Conservation (phyloP, 2,888 invertebrate species). For the Subacronicta megacephala region DNA sequence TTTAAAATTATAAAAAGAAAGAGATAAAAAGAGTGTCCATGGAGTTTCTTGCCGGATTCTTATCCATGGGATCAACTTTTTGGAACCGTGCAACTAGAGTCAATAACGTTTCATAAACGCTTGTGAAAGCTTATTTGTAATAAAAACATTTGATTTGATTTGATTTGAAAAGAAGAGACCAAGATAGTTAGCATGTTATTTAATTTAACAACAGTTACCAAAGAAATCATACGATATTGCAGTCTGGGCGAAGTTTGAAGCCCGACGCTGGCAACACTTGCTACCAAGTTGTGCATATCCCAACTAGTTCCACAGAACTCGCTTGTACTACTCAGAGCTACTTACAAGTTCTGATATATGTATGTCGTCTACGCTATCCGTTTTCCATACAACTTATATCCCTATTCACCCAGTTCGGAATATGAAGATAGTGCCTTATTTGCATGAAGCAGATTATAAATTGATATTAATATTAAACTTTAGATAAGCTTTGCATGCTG, state of each 20-base stretch:
- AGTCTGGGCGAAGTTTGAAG: slow-evolving; percentile 19
- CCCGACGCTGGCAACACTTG: slow-evolving; percentile 16
- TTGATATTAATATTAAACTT: background rate
- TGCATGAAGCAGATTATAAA: background rate
- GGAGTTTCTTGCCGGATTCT: too few relatives aligned
- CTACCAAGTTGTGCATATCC: slow-evolving; percentile 28
- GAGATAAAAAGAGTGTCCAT: too few relatives aligned
- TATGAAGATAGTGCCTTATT: slow-evolving; percentile 6
- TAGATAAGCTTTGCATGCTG: background rate
- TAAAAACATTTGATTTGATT: too few relatives aligned
- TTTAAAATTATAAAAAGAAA: background rate
- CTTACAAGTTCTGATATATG: slow-evolving; percentile 32
- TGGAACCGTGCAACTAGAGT: too few relatives aligned
- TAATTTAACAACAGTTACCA: slow-evolving; percentile 9
- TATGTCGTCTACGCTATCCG: slow-evolving; percentile 28
- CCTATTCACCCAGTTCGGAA: slow-evolving; percentile 17
- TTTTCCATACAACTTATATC: slow-evolving; percentile 25
- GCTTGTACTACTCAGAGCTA: slow-evolving; percentile 11
- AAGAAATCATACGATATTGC: slow-evolving; percentile 28
- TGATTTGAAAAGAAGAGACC: too few relatives aligned
- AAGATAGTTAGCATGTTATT: background rate
- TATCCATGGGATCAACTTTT: too few relatives aligned
- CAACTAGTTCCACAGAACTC: slow-evolving; percentile 22
- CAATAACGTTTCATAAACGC: too few relatives aligned
- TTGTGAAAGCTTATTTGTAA: too few relatives aligned